phyloP scores from a whole-genome alignment of 1,140 invertebrate genomes.

The Leptopilina boulardi region DNA sequence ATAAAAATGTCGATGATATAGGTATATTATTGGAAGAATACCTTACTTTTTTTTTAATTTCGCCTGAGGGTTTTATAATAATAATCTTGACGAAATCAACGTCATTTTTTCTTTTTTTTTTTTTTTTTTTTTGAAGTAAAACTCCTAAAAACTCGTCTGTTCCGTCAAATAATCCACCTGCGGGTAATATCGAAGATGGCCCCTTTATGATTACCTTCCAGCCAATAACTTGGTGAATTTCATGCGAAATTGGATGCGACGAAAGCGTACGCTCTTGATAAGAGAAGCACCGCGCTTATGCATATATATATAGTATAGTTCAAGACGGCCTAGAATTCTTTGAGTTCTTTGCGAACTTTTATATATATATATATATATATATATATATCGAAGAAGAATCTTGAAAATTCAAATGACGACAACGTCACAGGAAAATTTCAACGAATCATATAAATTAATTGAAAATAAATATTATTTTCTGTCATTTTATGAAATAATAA shows the following conservation, averaged over 20 bases:
- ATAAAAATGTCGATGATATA: too few species aligned
- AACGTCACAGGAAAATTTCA: neutral
- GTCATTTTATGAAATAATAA: too few species aligned
- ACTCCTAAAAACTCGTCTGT: conserved; percentile 12
- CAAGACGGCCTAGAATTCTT: conserved; percentile 27
- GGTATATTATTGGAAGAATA: too few species aligned
- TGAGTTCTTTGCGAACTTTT: conserved; percentile 15
- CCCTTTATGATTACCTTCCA: conserved; percentile 51
- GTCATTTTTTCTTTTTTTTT: too few species aligned
- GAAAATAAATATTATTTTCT: too few species aligned
- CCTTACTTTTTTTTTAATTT: conserved; percentile 4
- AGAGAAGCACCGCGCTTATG: conserved; percentile 28
- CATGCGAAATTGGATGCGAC: conserved; percentile 54
- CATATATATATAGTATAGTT: too few species aligned
- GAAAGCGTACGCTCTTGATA: conserved; percentile 33
- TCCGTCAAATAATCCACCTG: conserved; percentile 35
- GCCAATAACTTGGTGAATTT: conserved; percentile 57
- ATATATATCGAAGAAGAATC: too few species aligned
- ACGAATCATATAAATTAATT: too few species aligned
- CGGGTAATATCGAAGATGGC: conserved; percentile 45
- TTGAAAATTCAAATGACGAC: conserved; percentile 16
- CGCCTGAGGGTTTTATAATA: neutral
- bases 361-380: too few species aligned
- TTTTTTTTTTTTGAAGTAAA: neutral
- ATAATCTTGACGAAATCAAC: neutral